Conservation (phyloP, 1,140 invertebrate genomes). For the Aphaenogaster floridana region DNA sequence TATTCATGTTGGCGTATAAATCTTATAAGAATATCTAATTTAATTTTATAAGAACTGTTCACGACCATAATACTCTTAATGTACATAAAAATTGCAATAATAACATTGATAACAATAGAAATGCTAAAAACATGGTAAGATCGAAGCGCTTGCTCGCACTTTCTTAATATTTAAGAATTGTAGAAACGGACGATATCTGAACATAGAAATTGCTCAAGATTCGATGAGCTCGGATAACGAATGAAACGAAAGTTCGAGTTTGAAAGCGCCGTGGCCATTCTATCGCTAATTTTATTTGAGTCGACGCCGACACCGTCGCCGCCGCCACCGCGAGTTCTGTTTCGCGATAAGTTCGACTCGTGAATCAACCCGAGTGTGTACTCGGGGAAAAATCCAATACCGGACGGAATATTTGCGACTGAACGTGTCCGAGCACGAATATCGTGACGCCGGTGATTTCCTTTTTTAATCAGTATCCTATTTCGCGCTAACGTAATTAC, state of each 20-base stretch:
- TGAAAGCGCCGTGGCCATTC: slow-evolving; percentile 50
- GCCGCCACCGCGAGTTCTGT: slow-evolving; percentile 48
- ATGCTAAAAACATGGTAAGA: not conserved
- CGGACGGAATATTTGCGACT: slow-evolving; percentile 46
- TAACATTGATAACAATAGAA: not conserved
- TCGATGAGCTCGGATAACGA: slow-evolving; percentile 11
- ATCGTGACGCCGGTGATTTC: slow-evolving; percentile 52
- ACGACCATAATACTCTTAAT: not conserved
- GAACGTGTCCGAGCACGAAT: slow-evolving; percentile 51
- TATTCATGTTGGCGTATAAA: slow-evolving; percentile 1
- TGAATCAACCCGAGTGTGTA: slow-evolving; percentile 56
- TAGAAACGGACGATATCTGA: not conserved
- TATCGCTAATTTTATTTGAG: slow-evolving; percentile 75
- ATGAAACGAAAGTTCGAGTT: slow-evolving; percentile 15
- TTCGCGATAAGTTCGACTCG: slow-evolving; percentile 59
- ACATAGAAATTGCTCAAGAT: not conserved
- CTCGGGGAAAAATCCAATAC: slow-evolving; percentile 54
- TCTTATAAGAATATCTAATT: slow-evolving; percentile 1
- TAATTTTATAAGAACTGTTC: not conserved
- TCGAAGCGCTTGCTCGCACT: not conserved
- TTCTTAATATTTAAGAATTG: not conserved
- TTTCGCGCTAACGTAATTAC: slow-evolving; percentile 60
- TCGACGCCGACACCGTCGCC: slow-evolving; percentile 17
- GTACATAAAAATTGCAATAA: not conserved
- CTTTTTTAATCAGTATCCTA: slow-evolving; percentile 62